phyloP scores from a whole-genome alignment of 2,888 invertebrate species.

The Meandrusa payeni region DNA sequence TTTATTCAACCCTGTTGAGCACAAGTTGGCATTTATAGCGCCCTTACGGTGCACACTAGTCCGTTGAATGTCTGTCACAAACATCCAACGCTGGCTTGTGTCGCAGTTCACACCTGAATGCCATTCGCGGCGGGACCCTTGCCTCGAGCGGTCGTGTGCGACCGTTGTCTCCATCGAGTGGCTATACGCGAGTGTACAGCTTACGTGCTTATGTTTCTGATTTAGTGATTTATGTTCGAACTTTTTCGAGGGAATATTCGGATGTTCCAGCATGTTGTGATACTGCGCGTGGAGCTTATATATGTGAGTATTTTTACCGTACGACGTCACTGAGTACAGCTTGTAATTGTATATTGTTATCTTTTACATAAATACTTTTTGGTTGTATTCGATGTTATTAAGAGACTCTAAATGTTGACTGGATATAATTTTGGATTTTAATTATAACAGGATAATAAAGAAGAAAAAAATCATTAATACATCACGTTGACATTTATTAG shows the following conservation, averaged over 20 bases:
- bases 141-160: constrained; percentile 10
- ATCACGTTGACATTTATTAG: too few relatives aligned
- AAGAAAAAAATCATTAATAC: too few relatives aligned
- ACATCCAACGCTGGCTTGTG: constrained; percentile 2
- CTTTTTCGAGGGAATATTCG: constrained; percentile 1
- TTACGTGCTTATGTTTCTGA: constrained; percentile 20
- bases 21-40: constrained; percentile 9
- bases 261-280: constrained; percentile 7
- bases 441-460: too few relatives aligned
- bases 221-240: constrained; percentile 17
- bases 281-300: background rate
- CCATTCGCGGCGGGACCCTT: constrained; percentile 18
- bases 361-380: too few relatives aligned
- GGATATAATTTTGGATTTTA: too few relatives aligned
- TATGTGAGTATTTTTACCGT: constrained; percentile 12
- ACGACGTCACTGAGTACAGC: too few relatives aligned
- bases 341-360: too few relatives aligned
- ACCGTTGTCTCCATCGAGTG: background rate
- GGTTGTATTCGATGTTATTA: too few relatives aligned
- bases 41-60: constrained; percentile 4
- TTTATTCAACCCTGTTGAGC: constrained; percentile 13
- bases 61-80: constrained; percentile 12
- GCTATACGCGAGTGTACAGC: constrained; percentile 11
- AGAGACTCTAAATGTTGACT: too few relatives aligned
- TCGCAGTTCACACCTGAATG: constrained; percentile 18